Percentiles rank a stretch among this genome's conserved stretches.
Evolutionary conservation across 1,140 invertebrate species (phyloP).

Genomic region (Thaumatotibia leucotreta): DNA sequence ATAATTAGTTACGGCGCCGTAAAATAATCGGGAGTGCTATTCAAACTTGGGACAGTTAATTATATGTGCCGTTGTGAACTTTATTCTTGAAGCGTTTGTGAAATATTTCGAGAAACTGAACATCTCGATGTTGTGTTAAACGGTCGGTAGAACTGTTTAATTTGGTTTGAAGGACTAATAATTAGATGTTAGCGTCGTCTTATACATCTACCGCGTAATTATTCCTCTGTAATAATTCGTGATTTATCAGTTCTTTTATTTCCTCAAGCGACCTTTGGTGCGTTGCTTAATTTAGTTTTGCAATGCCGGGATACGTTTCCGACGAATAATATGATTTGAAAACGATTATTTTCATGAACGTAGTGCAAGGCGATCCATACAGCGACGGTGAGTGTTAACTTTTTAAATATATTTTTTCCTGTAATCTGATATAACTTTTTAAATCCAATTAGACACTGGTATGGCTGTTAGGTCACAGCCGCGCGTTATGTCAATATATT

Average conservation of each 20-base stretch:
- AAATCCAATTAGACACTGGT: conserved; percentile 19
- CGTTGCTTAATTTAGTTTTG: not conserved
- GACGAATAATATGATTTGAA: conserved; percentile 14
- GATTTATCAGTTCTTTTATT: not conserved
- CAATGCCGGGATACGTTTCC: conserved; percentile 12
- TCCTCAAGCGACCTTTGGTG: not conserved
- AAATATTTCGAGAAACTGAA: not conserved
- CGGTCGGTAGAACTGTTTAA: conserved; percentile 9
- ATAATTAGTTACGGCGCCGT: conserved; percentile 23
- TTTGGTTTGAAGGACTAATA: conserved; percentile 13
- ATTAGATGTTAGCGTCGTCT: conserved; percentile 3
- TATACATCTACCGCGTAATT: conserved; percentile 10
- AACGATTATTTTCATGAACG: conserved; percentile 22
- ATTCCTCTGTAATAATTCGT: not conserved
- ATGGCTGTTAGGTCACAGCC: conserved; percentile 16
- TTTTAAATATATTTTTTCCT: conserved; percentile 14
- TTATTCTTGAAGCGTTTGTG: not conserved
- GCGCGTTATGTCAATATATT: conserved; percentile 9
- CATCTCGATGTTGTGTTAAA: conserved; percentile 1
- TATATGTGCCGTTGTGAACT: conserved; percentile 14
- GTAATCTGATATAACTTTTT: conserved; percentile 12
- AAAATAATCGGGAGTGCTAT: conserved; percentile 6
- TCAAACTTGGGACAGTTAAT: conserved; percentile 20
- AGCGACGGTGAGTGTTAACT: conserved; percentile 22
- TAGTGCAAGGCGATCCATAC: not conserved